Conservation (phyloP, 1,140 invertebrate species). For the Drosophila sechellia region DNA sequence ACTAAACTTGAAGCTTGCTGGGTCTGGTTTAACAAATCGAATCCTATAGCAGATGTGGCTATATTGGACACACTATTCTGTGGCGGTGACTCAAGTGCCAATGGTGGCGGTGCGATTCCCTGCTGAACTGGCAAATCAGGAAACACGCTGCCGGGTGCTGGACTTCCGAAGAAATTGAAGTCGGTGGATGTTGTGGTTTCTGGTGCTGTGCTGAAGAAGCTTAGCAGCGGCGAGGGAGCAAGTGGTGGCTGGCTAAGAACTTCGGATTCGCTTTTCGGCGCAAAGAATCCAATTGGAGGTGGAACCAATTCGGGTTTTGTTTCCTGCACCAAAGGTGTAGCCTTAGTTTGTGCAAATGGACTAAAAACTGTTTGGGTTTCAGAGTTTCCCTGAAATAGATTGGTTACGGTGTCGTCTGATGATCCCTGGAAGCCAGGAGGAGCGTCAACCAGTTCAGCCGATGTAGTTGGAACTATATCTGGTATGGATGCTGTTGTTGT, state of each 20-base stretch:
- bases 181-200: constrained; percentile 20
- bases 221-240: constrained; percentile 57
- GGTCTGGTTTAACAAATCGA: constrained; percentile 56
- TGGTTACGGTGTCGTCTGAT: constrained; percentile 10
- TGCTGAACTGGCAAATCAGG: constrained; percentile 45
- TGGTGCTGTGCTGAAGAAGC: constrained; percentile 54
- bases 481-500: constrained; percentile 2
- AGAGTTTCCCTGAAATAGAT: constrained; percentile 24
- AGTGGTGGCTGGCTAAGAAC: constrained; percentile 10
- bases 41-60: constrained; percentile 53
- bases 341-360: constrained; percentile 62
- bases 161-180: constrained; percentile 56
- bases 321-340: constrained; percentile 44
- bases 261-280: constrained; percentile 8
- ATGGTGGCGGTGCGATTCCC: constrained; percentile 34
- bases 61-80: neutral
- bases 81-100: constrained; percentile 24
- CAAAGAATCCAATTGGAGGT: constrained; percentile 63
- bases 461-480: neutral
- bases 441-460: constrained; percentile 9
- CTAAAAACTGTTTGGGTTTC: constrained; percentile 66
- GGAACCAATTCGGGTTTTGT: constrained; percentile 40
- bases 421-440: constrained; percentile 16
- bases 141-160: constrained; percentile 22
- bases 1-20: constrained; percentile 54